Evolutionary conservation across 2,797 vertebrate species (phyloP).

Genomic region (Platalea minor): DNA sequence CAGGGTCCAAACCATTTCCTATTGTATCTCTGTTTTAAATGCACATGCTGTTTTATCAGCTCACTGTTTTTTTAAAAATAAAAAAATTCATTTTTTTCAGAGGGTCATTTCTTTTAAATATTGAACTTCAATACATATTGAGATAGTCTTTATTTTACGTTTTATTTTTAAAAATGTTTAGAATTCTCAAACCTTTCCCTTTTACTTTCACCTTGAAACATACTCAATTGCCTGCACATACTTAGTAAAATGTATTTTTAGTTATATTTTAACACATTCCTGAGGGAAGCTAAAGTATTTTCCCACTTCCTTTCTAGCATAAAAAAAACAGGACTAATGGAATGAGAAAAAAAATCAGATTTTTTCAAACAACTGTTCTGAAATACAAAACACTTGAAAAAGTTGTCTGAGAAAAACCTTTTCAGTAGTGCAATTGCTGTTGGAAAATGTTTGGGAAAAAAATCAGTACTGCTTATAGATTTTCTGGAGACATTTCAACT

Average conservation of each 20-base stretch:
- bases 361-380: neutral
- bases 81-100: neutral
- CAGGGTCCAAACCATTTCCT: neutral
- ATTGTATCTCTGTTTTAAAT: neutral
- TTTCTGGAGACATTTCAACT: neutral
- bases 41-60: neutral
- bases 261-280: neutral
- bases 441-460: neutral
- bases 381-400: neutral
- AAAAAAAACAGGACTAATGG: neutral
- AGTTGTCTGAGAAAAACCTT: neutral
- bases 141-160: neutral
- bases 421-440: neutral
- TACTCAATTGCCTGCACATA: neutral
- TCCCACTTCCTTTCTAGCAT: neutral
- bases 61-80: neutral
- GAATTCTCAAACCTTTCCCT: neutral
- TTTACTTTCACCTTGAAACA: neutral
- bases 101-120: neutral
- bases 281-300: neutral
- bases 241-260: neutral
- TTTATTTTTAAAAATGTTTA: neutral
- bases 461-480: neutral
- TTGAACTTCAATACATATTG: neutral
- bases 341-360: neutral